These are phyloP conservation scores for Syngnathus acus DNA, from an alignment of 2,797 vertebrate species.

Conservation along the genomic window DNA sequence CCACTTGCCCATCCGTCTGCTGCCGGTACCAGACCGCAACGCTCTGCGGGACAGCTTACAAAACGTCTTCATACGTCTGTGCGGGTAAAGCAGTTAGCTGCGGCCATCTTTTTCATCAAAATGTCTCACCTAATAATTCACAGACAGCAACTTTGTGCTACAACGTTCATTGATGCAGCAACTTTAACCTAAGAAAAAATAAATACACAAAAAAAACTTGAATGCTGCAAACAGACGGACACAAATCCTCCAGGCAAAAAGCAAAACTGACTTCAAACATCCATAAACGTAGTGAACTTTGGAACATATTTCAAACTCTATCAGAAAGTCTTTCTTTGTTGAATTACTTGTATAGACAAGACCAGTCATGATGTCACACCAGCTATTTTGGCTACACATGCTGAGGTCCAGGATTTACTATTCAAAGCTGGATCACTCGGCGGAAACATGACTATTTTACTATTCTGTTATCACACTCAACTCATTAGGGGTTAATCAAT, in stretches of 20 bases:
- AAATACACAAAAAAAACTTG: too few relatives aligned
- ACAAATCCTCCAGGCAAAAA: background rate
- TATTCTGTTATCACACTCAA: background rate
- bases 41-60: background rate
- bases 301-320: background rate
- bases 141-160: too few relatives aligned
- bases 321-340: too few relatives aligned
- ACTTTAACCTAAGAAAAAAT: too few relatives aligned
- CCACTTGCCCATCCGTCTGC: background rate
- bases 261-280: background rate
- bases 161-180: too few relatives aligned
- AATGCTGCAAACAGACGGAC: background rate
- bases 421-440: background rate
- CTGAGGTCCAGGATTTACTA: background rate
- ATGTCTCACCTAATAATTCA: too few relatives aligned
- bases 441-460: background rate
- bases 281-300: too few relatives aligned
- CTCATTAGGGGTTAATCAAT: conserved; percentile 1
- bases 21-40: background rate
- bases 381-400: conserved; percentile 9
- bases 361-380: too few relatives aligned
- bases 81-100: background rate
- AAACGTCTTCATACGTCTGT: too few relatives aligned
- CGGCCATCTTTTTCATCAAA: too few relatives aligned
- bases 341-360: too few relatives aligned